A percentile compares a stretch with the other conserved stretches of the same genome.
These are phyloP conservation scores for Promerops cafer DNA, from an alignment of 2,113 vertebrate genomes.

Conservation along the genomic window DNA sequence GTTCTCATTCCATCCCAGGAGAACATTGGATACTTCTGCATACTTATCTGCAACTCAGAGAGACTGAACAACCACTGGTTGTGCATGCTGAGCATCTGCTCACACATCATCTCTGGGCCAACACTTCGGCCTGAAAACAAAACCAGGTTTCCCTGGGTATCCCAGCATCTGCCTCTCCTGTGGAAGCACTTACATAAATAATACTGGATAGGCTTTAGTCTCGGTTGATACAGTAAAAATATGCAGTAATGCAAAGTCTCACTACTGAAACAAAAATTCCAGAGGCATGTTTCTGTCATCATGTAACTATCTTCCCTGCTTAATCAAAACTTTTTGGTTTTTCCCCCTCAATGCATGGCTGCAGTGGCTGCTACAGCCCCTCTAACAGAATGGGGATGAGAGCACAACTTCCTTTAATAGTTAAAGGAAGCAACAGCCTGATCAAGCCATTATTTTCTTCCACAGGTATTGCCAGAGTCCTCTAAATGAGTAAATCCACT, in stretches of 20 bases:
- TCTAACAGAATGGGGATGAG: background rate
- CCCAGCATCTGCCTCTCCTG: background rate
- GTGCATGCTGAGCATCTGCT: background rate
- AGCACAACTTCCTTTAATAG: background rate
- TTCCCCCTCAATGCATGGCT: background rate
- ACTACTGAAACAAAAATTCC: background rate
- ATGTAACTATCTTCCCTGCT: background rate
- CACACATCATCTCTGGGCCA: background rate
- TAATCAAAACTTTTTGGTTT: background rate
- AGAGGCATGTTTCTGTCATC: background rate
- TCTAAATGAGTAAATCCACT: background rate
- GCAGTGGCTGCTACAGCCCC: background rate
- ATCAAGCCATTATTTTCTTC: background rate
- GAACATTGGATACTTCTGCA: background rate
- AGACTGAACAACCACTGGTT: background rate
- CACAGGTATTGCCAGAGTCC: background rate
- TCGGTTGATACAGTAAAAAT: background rate
- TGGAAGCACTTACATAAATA: background rate
- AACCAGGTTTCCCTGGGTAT: background rate
- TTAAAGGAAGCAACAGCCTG: background rate
- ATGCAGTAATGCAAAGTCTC: background rate
- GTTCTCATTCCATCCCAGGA: background rate
- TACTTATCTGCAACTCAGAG: background rate
- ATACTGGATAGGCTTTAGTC: background rate
- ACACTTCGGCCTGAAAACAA: background rate